Percentiles rank a stretch among this genome's conserved stretches.
phyloP scores from a whole-genome alignment of 2,113 vertebrate species.

The Sinocyclocheilus anophthalmus region DNA sequence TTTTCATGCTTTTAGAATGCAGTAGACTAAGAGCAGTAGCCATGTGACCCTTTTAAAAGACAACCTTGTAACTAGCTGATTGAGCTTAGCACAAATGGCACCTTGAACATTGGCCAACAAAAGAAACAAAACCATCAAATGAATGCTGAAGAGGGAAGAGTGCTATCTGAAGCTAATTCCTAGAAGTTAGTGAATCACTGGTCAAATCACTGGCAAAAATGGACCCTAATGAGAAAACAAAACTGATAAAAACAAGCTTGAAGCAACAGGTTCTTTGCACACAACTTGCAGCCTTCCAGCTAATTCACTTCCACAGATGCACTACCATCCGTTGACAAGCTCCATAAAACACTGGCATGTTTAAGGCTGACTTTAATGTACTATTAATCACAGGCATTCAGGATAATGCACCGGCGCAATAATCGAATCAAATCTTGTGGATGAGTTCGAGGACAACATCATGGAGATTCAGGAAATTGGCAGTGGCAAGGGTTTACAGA shows the following conservation, averaged over 20 bases:
- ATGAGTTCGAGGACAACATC: constrained; percentile 2
- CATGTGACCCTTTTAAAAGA: constrained; percentile 43
- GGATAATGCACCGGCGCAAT: constrained; percentile 5
- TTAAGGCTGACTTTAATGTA: constrained; percentile 12
- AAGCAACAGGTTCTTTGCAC: background rate
- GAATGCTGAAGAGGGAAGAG: constrained; percentile 14
- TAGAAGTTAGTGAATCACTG: constrained; percentile 36
- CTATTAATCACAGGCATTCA: constrained; percentile 22
- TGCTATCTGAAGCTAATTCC: constrained; percentile 29
- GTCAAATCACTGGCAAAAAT: constrained; percentile 32
- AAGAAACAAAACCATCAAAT: constrained; percentile 34
- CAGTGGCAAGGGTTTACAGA: background rate
- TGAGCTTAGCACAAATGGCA: constrained; percentile 35
- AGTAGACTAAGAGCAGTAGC: constrained; percentile 14
- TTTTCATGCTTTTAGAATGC: constrained; percentile 37
- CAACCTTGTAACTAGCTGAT: constrained; percentile 44
- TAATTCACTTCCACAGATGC: constrained; percentile 24
- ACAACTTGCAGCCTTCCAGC: background rate
- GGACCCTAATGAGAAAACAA: constrained; percentile 31
- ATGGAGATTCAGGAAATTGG: background rate
- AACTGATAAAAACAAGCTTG: constrained; percentile 18
- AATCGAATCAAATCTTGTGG: constrained; percentile 4
- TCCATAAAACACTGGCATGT: background rate
- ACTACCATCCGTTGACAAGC: background rate
- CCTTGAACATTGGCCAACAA: constrained; percentile 9